Conservation (phyloP, 2,113 vertebrate genomes). For the Ceyx melanurus region DNA sequence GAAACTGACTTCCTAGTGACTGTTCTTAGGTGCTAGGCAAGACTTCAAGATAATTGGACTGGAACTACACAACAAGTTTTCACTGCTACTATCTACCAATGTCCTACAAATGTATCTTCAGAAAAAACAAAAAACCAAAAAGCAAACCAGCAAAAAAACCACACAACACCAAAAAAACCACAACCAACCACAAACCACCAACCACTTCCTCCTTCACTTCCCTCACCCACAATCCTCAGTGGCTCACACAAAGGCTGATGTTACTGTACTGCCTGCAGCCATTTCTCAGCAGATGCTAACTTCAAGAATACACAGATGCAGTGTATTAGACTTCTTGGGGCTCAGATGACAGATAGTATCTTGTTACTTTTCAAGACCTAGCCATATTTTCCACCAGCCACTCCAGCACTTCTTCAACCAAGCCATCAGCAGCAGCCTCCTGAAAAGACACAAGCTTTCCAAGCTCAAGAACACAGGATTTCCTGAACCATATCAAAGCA, state of each 20-base stretch:
- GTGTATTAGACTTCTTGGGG: background rate
- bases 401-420: background rate
- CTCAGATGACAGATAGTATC: background rate
- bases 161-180: background rate
- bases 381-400: background rate
- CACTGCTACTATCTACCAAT: background rate
- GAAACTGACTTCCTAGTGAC: background rate
- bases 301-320: background rate
- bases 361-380: background rate
- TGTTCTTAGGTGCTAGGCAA: fast-evolving
- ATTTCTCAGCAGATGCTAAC: background rate
- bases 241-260: background rate
- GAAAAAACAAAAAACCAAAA: background rate
- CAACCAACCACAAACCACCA: background rate
- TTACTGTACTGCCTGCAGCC: background rate
- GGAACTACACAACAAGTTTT: background rate
- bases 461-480: conserved; percentile 54
- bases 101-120: background rate
- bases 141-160: background rate
- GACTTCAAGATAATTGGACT: background rate
- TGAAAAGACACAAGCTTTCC: conserved; percentile 5
- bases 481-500: conserved; percentile 42
- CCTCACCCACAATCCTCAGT: background rate
- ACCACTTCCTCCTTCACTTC: background rate
- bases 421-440: background rate